These are phyloP conservation scores for Kryptolebias ocellatus DNA, from an alignment of 2,797 vertebrate species.

Conservation along the genomic window DNA sequence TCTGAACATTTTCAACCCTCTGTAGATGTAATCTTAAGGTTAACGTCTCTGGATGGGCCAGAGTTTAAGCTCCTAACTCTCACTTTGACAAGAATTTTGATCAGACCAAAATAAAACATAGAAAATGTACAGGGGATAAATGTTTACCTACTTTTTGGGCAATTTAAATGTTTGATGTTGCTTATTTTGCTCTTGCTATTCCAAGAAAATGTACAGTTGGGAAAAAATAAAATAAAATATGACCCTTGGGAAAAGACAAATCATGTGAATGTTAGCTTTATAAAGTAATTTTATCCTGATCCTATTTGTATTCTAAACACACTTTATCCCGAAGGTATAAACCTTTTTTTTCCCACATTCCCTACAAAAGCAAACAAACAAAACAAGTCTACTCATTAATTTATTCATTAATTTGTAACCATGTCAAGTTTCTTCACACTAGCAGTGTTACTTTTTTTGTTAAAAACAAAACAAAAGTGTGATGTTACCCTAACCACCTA, in stretches of 20 bases:
- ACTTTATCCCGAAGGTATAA: too few species aligned
- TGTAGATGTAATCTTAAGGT: conserved; percentile 78
- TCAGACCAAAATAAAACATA: conserved; percentile 54
- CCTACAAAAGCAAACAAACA: too few species aligned
- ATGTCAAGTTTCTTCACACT: too few species aligned
- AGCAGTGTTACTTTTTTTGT: too few species aligned
- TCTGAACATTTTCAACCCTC: conserved; percentile 75
- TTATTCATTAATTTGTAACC: too few species aligned
- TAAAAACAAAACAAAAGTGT: too few species aligned
- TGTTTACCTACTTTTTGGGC: conserved; percentile 42
- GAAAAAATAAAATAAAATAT: too few species aligned
- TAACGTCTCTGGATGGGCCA: conserved; percentile 67
- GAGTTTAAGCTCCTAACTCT: conserved; percentile 66
- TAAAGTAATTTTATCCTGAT: conserved; percentile 12
- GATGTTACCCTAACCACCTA: too few species aligned
- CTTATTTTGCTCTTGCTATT: conserved; percentile 25
- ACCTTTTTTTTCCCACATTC: too few species aligned
- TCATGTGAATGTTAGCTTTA: conserved; percentile 28
- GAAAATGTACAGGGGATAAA: conserved; percentile 57
- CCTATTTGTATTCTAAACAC: too few species aligned
- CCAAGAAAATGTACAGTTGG: conserved; percentile 14
- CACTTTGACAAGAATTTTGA: conserved; percentile 53
- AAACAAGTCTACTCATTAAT: too few species aligned
- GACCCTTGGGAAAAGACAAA: conserved; percentile 14
- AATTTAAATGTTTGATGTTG: conserved; percentile 8